Base-by-base conservation (phyloP, 2,888 invertebrate species). In the Eristalinus aeneus region DNA sequence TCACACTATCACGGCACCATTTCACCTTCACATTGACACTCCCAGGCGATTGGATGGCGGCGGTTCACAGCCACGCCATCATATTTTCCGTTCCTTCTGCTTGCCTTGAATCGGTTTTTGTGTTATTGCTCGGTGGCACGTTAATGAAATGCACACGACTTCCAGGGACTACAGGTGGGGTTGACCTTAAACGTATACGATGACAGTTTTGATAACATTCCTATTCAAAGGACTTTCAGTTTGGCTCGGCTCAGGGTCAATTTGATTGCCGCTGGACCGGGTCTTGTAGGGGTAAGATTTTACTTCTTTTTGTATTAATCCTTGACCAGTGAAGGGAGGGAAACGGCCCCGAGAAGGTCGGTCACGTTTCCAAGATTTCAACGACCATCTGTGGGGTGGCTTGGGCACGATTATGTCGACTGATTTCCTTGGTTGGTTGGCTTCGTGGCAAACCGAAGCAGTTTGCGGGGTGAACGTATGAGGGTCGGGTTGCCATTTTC, bases 21-120 rank as follows among this genome's bases (percentile, higher is more conserved):
- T 22, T 71, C 54, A 32, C 81, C 77, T 82, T 82, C 54, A 56
- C 77, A 77, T 77, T 77, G 82, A 82, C 82, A 77, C 82, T 82
- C 77, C 76, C 72, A 46, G 39, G 69, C 58, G 53, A 60, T 60
- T 64, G 22, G 31, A 65, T 71, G 65, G 31, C 56, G 34, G 34
- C 46, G 76, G 58, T 54, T 81, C 67, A 46, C 53, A 54, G 76
- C 46, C 69, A 54, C 9, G 31, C 32, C 9, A 61, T 64, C 39
- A 60, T 36, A 65, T 16, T 72, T 63, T 67, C 12, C 31, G n/a
- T 64, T 23, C 73, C 22, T 20, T n/a, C 0, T 12, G 27, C 53
- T 65, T 53, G 65, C 72, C 64, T 65, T 65, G 36, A 61, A 82
- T 76, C 60, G 23, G 32, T 74, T 60, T 77, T 74, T 34, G 20